Evolutionary conservation across 2,888 invertebrate genomes (phyloP).

Genomic region (Drosophila birchii): DNA sequence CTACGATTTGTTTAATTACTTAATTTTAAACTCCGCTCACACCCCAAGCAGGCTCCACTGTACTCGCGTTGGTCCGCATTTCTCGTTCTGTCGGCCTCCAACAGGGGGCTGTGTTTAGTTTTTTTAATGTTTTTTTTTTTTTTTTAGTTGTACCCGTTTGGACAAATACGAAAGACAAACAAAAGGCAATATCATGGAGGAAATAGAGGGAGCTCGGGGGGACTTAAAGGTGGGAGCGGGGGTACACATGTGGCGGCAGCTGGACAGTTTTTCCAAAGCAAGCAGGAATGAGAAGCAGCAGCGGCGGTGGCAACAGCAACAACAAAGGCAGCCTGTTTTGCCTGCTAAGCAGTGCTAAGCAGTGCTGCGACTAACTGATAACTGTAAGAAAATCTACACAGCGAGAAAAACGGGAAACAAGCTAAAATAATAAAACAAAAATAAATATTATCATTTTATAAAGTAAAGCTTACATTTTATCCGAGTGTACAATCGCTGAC

Average conservation of each 20-base stretch:
- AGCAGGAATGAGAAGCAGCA: slow-evolving; percentile 34
- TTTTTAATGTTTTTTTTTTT: slow-evolving; percentile 25
- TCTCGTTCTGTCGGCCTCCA: slow-evolving; percentile 39
- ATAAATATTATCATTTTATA: neutral
- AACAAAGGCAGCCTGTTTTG: slow-evolving; percentile 41
- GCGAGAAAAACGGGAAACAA: neutral
- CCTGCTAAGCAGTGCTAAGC: slow-evolving; percentile 24
- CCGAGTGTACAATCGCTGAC: slow-evolving; percentile 23
- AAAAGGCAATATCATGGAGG: slow-evolving; percentile 11
- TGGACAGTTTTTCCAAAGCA: slow-evolving; percentile 34
- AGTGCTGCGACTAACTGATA: slow-evolving; percentile 39
- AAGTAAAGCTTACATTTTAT: neutral
- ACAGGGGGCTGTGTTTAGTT: slow-evolving; percentile 55
- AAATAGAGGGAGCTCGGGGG: slow-evolving; percentile 26
- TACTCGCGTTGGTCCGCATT: slow-evolving; percentile 44
- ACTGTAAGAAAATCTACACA: slow-evolving; percentile 47
- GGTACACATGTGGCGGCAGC: slow-evolving; percentile 42
- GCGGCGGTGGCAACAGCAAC: slow-evolving; percentile 17
- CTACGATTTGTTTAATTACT: neutral
- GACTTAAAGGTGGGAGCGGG: slow-evolving; percentile 3
- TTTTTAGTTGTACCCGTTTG: slow-evolving; percentile 61
- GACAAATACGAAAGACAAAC: slow-evolving; percentile 61
- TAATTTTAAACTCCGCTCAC: neutral
- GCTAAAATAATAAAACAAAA: neutral
- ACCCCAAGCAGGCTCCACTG: slow-evolving; percentile 29